Base-by-base conservation (phyloP, 1,140 invertebrate genomes). In the Drosophila prosaltans region DNA sequence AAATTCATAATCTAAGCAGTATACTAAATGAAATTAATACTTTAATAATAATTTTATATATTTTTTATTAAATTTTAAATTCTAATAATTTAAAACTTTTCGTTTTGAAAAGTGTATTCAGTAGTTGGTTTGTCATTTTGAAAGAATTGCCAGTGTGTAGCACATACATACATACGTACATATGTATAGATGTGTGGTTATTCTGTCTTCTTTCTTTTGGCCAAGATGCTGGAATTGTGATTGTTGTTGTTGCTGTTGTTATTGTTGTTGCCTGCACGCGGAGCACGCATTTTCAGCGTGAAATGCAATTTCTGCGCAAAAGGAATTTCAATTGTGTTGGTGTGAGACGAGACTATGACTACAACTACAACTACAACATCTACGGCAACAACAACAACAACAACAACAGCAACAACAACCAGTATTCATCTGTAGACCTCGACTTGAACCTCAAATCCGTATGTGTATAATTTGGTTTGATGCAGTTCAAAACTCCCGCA, bases 211-310 rank as follows among this genome's bases (percentile, higher is more conserved):
- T 11, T 62, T 66, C 41, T 43, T 58, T 69, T 45, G 58, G 32
- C 67, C 26, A 62, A 74, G 40, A 8, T 69, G 61, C n/a, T 66
- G 64, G 28, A 55, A 60, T 54, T 81, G 57, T 43, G 72, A 51
- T 41, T 74, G 66, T 43, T 77, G 62, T 7, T 69, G 63, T 24
- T 69, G 73, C 40, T 74, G 64, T 11, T 81, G 74, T 21, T 78
- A 64, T n/a, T 68, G 67, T 41, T 75, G 67, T 62, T 77, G 76
- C 78, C 73, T 91, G 86, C 90, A 91, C 90, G 90, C 90, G 91
- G 90, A 91, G 86, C 90, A 91, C 90, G 90, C 90, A 91, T 91
- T 91, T 91, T 81, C 83, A 91, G 90, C 90, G 90, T 91, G 90
- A 91, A 91, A 91, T 91, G 90, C 83, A 90, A 91, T 91, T 91